phyloP scores from a whole-genome alignment of 2,797 vertebrate species.

The Neosilurus hyrtlii region DNA sequence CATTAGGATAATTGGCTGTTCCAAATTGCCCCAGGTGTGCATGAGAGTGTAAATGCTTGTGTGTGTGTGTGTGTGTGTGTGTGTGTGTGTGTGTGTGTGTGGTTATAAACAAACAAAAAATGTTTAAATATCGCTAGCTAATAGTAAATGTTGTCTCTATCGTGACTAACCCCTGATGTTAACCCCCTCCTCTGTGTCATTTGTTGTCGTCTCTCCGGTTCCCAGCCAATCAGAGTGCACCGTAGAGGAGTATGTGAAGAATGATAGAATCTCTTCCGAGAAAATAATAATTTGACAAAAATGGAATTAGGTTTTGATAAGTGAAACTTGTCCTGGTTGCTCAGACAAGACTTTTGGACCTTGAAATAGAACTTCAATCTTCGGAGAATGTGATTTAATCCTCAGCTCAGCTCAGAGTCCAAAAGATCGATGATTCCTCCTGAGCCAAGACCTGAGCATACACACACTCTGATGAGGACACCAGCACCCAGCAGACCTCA shows the following conservation, averaged over 20 bases:
- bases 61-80: too few relatives aligned
- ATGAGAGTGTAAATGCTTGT: too few relatives aligned
- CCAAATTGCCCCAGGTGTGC: too few relatives aligned
- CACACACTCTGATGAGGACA: neutral
- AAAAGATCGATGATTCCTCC: neutral
- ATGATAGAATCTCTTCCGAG: neutral
- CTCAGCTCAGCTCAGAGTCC: neutral
- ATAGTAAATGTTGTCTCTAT: neutral
- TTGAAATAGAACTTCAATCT: neutral
- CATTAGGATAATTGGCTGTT: too few relatives aligned
- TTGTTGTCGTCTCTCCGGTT: neutral
- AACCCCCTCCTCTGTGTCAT: neutral
- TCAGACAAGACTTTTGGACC: neutral
- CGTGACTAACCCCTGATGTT: neutral
- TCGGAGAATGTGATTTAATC: slow-evolving; percentile 7
- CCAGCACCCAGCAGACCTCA: neutral
- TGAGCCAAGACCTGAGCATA: neutral
- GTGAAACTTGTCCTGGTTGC: neutral
- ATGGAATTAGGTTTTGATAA: neutral
- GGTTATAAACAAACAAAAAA: neutral
- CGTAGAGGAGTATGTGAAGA: neutral
- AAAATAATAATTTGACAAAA: slow-evolving; percentile 9
- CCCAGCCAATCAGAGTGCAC: neutral
- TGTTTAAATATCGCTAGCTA: neutral
- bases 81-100: too few relatives aligned